Base-by-base conservation (phyloP, 2,888 invertebrate species). In the Sisyra terminalis region DNA sequence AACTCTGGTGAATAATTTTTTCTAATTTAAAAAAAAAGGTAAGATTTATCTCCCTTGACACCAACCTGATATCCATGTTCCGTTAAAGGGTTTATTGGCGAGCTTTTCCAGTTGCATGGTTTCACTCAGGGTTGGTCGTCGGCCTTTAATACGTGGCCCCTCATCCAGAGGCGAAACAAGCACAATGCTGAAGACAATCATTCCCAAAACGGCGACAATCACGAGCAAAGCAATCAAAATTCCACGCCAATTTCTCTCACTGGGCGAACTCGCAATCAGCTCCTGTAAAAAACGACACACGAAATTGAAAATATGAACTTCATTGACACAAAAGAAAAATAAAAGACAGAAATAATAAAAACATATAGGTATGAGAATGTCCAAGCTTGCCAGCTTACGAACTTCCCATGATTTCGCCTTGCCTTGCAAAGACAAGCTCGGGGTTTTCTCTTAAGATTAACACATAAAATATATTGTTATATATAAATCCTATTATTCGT, bases 171-270 rank as follows among this genome's bases (percentile, higher is more conserved):
- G 92, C 10, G 89, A 88, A 45, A 93, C 78, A 48, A 93, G 70
- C 34, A 90, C 80, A 56, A 94, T 89, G 53, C 92, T 89, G 65
- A 88, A 82, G 50, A 92, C 80, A 50, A 92, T 90, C 52, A 90
- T 74, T 39, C 87, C 85, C 52, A 88, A 76, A 29, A 92, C 89
- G 24, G 84, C 80, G 15, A 85, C 78, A 51, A 92, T 92, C 51
- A 94, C 93, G 54, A 92, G 70, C 47, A 92, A 67, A 0, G 92
- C 90, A 51, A 92, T 93, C 52, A 85, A 79, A 54, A 94, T 92
- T 13, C 93, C 93, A 36, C 87, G 77, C 92, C 93, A 94, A 69
- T 94, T 93, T 48, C 90, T 71, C 60, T 90, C 79, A 48, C 78
- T 84, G 3, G 88, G 86, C 10, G 86, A 82, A 40, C 82, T 75